Evolutionary conservation across 1,140 invertebrate species (phyloP).

Genomic region (Hyles vespertilio): DNA sequence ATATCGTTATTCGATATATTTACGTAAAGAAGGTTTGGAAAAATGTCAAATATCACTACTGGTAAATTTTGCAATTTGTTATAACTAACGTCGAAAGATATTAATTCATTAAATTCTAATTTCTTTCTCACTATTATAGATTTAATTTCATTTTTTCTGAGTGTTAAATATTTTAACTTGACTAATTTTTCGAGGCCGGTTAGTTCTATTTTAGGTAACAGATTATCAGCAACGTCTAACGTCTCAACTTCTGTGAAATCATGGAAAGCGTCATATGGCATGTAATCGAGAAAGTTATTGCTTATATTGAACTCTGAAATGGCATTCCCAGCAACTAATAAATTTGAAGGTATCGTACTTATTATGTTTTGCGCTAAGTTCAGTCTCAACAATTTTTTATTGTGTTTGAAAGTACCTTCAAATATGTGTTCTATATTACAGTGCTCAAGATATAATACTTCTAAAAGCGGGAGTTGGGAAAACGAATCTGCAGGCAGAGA

Average conservation of each 20-base stretch:
- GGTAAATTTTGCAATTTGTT: constrained; percentile 59
- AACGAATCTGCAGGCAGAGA: constrained; percentile 59
- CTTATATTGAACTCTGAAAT: constrained; percentile 64
- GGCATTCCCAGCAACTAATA: constrained; percentile 51
- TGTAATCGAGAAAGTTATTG: constrained; percentile 64
- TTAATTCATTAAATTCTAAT: constrained; percentile 44
- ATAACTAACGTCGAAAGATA: constrained; percentile 60
- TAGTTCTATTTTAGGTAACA: constrained; percentile 60
- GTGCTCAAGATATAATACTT: constrained; percentile 61
- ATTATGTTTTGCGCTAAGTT: constrained; percentile 68
- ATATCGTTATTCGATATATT: constrained; percentile 66
- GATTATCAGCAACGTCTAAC: constrained; percentile 62
- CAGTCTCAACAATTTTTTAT: constrained; percentile 58
- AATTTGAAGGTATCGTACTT: constrained; percentile 44
- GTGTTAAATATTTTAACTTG: constrained; percentile 58
- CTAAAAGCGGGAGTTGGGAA: constrained; percentile 59
- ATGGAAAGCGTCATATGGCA: constrained; percentile 58
- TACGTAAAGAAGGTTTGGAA: constrained; percentile 63
- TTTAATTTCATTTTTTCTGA: constrained; percentile 67
- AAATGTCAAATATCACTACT: constrained; percentile 50
- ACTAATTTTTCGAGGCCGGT: constrained; percentile 56
- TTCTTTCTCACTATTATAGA: constrained; percentile 53
- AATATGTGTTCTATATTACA: constrained; percentile 66
- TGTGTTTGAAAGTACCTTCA: constrained; percentile 56
- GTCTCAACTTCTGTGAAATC: constrained; percentile 60